Percentiles rank a stretch among this genome's conserved stretches.
These are phyloP conservation scores for Pollenia griseotomentosa DNA, from an alignment of 2,888 invertebrate species.

Conservation along the genomic window DNA sequence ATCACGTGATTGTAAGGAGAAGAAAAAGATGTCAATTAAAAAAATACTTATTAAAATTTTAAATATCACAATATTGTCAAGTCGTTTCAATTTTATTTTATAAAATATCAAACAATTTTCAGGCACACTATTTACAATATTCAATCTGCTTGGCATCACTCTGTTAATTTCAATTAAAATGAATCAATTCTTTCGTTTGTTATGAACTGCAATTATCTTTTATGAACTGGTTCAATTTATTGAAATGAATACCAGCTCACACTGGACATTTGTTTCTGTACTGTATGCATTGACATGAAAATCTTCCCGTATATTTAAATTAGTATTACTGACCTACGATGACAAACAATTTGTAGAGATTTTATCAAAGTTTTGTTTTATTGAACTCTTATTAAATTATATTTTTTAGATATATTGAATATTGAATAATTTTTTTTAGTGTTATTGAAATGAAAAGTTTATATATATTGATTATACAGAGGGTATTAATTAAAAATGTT, in stretches of 20 bases:
- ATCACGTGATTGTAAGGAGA: neutral
- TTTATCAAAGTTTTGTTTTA: constrained; percentile 17
- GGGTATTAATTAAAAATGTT: too few relatives aligned
- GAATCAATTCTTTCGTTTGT: constrained; percentile 12
- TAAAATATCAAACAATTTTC: neutral
- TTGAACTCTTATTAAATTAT: constrained; percentile 22
- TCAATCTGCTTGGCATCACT: constrained; percentile 17
- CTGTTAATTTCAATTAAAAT: constrained; percentile 35
- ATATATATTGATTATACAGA: neutral
- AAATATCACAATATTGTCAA: constrained; percentile 1
- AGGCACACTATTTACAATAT: neutral
- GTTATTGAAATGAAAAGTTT: neutral
- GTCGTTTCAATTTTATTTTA: constrained; percentile 21
- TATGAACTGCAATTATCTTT: neutral
- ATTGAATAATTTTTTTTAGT: neutral
- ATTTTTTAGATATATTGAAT: neutral
- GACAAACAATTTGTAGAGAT: constrained; percentile 16
- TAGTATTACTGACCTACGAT: constrained; percentile 36
- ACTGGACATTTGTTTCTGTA: neutral
- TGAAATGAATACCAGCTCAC: neutral
- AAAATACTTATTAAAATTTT: constrained; percentile 12
- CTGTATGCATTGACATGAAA: neutral
- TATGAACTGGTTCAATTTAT: constrained; percentile 5
- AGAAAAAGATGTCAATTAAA: constrained; percentile 28
- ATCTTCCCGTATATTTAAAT: neutral